Conservation (phyloP, 2,888 invertebrate species). For the Polietes domitor region DNA sequence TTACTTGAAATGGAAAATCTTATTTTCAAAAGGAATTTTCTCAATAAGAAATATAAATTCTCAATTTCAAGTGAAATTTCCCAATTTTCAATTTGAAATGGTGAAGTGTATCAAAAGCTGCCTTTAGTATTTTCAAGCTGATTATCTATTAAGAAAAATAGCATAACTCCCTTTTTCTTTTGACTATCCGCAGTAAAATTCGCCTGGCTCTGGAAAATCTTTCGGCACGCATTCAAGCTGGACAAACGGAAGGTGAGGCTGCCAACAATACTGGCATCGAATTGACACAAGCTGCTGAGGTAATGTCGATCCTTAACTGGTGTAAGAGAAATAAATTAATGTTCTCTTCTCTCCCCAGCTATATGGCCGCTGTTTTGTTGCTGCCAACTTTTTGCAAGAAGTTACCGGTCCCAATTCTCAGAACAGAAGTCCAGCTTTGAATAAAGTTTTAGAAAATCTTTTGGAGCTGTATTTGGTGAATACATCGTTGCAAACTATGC, state of each 20-base stretch:
- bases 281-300: conserved; percentile 91
- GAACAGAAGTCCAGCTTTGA: conserved; percentile 83
- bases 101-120: too few relatives aligned
- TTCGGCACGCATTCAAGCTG: conserved; percentile 84
- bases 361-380: conserved; percentile 89
- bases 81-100: too few relatives aligned
- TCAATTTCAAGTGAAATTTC: too few relatives aligned
- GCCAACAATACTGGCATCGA: conserved; percentile 93
- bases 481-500: conserved; percentile 86
- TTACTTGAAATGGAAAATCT: too few relatives aligned
- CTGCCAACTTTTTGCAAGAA: conserved; percentile 86
- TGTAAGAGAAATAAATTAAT: neutral
- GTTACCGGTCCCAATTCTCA: conserved; percentile 81
- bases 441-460: conserved; percentile 84
- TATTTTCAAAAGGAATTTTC: too few relatives aligned
- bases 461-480: conserved; percentile 88
- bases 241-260: conserved; percentile 88
- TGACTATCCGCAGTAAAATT: too few relatives aligned
- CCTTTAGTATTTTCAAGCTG: too few relatives aligned
- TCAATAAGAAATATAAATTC: too few relatives aligned
- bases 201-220: conserved; percentile 86
- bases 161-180: too few relatives aligned
- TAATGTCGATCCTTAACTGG: conserved; percentile 75
- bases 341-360: conserved; percentile 82
- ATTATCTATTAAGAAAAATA: too few relatives aligned